Evolutionary conservation across 2,888 invertebrate genomes (phyloP), one percentile per base, ranked within the genome.

Genomic region (Agrenia bidenticulata): DNA sequence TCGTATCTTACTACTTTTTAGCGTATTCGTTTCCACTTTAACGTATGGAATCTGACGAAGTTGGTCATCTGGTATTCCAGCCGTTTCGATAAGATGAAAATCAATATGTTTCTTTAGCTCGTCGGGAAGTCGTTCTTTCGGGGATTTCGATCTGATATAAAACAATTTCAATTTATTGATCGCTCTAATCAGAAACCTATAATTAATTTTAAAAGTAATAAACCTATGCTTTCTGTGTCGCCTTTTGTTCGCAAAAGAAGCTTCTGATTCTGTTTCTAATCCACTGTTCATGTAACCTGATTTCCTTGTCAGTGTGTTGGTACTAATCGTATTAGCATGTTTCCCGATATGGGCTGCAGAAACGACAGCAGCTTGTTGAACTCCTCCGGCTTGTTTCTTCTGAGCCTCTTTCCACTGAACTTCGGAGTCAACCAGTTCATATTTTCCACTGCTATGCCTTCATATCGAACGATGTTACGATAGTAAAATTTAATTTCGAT

Each of bases 321-420:
- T 42, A 41, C 26, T 39, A 2, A 42, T 59, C 1, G 26, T 32
- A 24, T 42, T 53, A 32, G 39, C 32, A 2, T 64, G 61, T n/a
- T 39, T 24, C 19, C 61, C 63, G 27, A 64, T 37, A 21, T 58
- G 65, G 2, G 67, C 45, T 11, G 72, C 66, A 11, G 64, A 66
- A 45, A 72, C 65, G 11, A 72, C 72, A 1, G 72, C 60, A 39
- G 89, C 89, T 77, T 89, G 88, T 81, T 89, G 85, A 51, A 73
- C 67, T 50, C 82, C 82, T 66, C 81, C 82, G 58, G 82, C 82
- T 49, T 88, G 87, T 77, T 89, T 87, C 77, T 87, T 86, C 79
- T 92, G 88, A 51, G 91, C 90, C 81, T 93, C 92, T 76, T 88
- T 87, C 93, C 93, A 94, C 80, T 93, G 93, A 60, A 88, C 86